Percentiles rank a stretch among this genome's conserved stretches.
These are phyloP conservation scores for Psephotus haematonotus DNA, from an alignment of 2,113 vertebrate species.

Conservation along the genomic window DNA sequence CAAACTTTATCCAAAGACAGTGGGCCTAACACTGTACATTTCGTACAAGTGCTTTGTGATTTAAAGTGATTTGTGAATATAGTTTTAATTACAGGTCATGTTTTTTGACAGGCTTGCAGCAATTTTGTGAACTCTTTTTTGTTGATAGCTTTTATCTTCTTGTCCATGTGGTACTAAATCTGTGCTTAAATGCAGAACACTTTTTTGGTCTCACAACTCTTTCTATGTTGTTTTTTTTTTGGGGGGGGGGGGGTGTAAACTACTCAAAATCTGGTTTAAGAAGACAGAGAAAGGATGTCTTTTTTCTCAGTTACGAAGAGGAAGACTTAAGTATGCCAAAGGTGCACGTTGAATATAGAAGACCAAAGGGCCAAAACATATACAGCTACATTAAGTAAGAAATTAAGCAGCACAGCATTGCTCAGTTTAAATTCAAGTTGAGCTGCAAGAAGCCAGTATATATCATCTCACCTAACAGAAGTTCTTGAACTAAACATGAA, in stretches of 20 bases:
- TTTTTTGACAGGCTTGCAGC: neutral
- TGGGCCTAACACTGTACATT: neutral
- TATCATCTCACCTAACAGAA: slow-evolving; percentile 48
- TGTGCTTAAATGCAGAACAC: neutral
- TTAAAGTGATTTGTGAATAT: neutral
- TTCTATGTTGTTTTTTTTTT: neutral
- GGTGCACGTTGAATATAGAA: slow-evolving; percentile 27
- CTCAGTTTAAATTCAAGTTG: slow-evolving; percentile 58
- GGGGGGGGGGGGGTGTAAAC: neutral
- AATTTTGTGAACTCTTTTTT: neutral
- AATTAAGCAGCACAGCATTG: slow-evolving; percentile 63
- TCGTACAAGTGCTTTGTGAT: neutral
- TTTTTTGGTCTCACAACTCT: neutral
- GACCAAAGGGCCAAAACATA: slow-evolving; percentile 57
- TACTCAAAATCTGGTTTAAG: slow-evolving; percentile 9
- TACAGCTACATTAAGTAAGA: slow-evolving; percentile 71
- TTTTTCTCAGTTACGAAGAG: slow-evolving; percentile 11
- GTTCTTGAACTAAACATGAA: slow-evolving; percentile 41
- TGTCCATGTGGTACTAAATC: neutral
- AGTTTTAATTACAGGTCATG: neutral
- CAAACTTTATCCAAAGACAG: neutral
- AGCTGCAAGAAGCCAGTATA: slow-evolving; percentile 27
- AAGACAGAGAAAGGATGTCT: neutral
- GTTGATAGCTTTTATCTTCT: neutral
- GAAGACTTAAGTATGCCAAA: slow-evolving; percentile 57